A percentile compares a stretch with the other conserved stretches of the same genome.
Evolutionary conservation across 2,797 vertebrate species (phyloP).

Genomic region (Pantherophis vulpinus): DNA sequence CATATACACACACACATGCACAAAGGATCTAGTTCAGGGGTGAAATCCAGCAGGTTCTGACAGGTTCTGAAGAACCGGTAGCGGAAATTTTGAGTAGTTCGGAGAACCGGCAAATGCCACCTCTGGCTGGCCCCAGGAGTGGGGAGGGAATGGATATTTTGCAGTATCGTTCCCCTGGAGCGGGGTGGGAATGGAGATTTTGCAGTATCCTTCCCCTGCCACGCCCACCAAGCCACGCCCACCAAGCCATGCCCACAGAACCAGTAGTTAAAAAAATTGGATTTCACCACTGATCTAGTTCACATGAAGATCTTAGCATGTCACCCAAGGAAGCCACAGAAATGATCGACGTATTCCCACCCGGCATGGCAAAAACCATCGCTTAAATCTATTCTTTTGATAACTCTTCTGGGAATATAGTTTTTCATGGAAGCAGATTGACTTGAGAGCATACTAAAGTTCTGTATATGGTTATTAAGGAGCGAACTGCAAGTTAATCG

Average conservation of each 20-base stretch:
- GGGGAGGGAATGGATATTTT: too few relatives aligned
- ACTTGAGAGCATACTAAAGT: neutral
- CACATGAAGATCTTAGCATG: conserved; percentile 8
- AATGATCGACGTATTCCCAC: neutral
- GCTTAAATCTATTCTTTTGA: neutral
- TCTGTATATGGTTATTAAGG: neutral
- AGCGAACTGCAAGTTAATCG: neutral
- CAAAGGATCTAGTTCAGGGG: neutral
- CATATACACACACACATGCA: neutral
- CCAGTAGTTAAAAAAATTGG: too few relatives aligned
- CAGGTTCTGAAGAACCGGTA: too few relatives aligned
- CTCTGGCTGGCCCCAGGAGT: too few relatives aligned
- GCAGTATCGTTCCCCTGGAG: too few relatives aligned
- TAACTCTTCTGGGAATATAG: neutral
- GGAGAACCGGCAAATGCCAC: too few relatives aligned
- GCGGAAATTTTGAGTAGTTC: too few relatives aligned
- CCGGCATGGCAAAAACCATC: neutral
- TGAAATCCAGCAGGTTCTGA: too few relatives aligned
- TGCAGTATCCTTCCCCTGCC: too few relatives aligned
- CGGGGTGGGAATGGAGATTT: too few relatives aligned
- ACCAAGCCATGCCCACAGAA: too few relatives aligned
- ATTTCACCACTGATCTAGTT: neutral
- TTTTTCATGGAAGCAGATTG: neutral
- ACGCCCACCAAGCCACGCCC: too few relatives aligned
- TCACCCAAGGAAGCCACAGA: conserved; percentile 9